Base-by-base conservation (phyloP, 2,113 vertebrate genomes). In the Microcebus murinus region DNA sequence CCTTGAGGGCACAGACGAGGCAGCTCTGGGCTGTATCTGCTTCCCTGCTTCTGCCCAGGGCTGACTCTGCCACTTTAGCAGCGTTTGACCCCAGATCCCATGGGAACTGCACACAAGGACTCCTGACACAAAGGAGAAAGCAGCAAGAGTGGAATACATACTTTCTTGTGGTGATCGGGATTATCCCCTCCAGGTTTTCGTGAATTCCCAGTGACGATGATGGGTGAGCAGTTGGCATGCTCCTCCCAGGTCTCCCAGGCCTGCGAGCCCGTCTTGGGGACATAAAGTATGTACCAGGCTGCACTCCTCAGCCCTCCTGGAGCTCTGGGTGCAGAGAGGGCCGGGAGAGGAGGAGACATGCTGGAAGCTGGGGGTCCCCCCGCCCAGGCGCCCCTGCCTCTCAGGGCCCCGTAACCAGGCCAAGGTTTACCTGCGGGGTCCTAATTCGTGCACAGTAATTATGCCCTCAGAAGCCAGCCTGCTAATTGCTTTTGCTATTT, bases 401-500 rank as follows among this genome's bases (percentile, higher is more conserved):
- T 73, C 55, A 5, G 5, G 3, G 6, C 79, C 31, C 59, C 20
- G 92, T 57, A 91, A 55, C 63, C 50, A 76, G 92, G 91, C 92
- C 1, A 21, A 96, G 71, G 96, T 45, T 94, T 67, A 90, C 91
- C 93, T 96, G 88, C 57, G 93, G 67, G 84, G 84, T 63, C 82
- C 61, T 59, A 23, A 57, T 82, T 87, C 11, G 2, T n/a, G 34
- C 73, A 34, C 63, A 61, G 68, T 59, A 82, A 96, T 95, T 83
- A 91, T 55, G 79, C 77, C 94, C 96, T 36, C 9, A 63, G 79
- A 94, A 93, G 94, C 82, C 52, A 0, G 57, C n/a, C 68, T 76
- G 74, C 86, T 97, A 96, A 97, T 97, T 96, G 94, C 86, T 96
- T 96, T 91, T 97, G 93, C 97, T 97, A 77, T 97, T 97, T 97